phyloP scores from a whole-genome alignment of 1,140 invertebrate species.

The Drosophila pseudoobscura region DNA sequence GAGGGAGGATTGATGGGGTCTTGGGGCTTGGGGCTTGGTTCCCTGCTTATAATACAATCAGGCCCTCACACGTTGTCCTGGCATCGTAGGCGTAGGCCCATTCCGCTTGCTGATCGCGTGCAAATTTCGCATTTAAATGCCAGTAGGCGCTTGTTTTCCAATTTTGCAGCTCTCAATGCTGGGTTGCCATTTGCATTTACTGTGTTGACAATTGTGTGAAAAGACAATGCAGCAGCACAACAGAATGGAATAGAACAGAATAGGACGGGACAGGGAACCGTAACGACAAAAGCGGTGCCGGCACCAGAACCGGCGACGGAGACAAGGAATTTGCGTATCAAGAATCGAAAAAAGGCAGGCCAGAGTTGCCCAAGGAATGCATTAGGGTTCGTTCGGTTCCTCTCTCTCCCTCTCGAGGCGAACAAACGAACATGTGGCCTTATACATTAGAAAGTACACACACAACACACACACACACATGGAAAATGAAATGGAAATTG shows the following conservation, averaged over 20 bases:
- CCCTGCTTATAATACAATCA: conserved; percentile 62
- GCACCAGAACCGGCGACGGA: conserved; percentile 15
- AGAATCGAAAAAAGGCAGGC: conserved; percentile 59
- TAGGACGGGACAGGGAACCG: not conserved
- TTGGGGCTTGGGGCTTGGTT: conserved; percentile 11
- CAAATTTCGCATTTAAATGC: conserved; percentile 81
- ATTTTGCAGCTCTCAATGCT: conserved; percentile 38
- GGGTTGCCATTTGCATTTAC: conserved; percentile 52
- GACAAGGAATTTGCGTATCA: conserved; percentile 63
- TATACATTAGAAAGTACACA: conserved; percentile 69
- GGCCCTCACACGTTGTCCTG: conserved; percentile 13
- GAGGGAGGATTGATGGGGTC: not conserved
- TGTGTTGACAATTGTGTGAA: conserved; percentile 75
- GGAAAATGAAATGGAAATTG: conserved; percentile 67
- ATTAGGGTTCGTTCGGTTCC: conserved; percentile 37
- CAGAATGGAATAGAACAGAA: not conserved
- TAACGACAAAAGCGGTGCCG: conserved; percentile 1
- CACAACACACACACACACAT: conserved; percentile 24
- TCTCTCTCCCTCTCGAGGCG: not conserved
- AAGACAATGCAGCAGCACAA: conserved; percentile 65
- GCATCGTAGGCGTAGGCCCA: conserved; percentile 13
- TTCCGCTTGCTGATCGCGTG: conserved; percentile 70
- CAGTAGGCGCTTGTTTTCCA: conserved; percentile 68
- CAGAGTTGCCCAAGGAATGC: conserved; percentile 52
- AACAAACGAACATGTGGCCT: conserved; percentile 60